A percentile compares a stretch with the other conserved stretches of the same genome.
These are phyloP conservation scores for Scatophagus argus DNA, from an alignment of 2,113 vertebrate genomes.

Conservation along the genomic window DNA sequence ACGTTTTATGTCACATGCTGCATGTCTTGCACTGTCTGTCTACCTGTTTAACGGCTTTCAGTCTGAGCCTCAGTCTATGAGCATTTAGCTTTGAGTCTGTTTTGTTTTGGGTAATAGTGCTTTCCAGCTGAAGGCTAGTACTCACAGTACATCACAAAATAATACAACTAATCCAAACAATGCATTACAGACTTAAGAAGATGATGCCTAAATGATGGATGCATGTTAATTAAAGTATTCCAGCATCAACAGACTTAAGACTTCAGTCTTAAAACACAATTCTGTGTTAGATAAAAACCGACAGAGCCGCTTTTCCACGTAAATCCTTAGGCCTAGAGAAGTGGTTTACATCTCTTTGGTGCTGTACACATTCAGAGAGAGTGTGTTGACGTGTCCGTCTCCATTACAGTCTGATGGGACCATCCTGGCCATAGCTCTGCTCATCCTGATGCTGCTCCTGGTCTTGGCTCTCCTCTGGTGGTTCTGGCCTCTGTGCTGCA, in stretches of 20 bases:
- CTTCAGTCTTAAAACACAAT: background rate
- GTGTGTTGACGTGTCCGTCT: slow-evolving; percentile 58
- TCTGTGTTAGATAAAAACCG: background rate
- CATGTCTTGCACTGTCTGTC: too few relatives aligned
- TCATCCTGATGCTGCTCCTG: slow-evolving; percentile 95
- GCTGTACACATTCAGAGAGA: slow-evolving; percentile 7
- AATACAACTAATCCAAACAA: background rate
- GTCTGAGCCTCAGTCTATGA: too few relatives aligned
- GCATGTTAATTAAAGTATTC: background rate
- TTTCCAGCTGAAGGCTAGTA: background rate
- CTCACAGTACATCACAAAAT: background rate
- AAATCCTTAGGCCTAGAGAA: background rate
- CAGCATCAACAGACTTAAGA: background rate
- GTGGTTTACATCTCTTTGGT: background rate
- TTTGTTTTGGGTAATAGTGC: background rate
- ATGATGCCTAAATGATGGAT: slow-evolving; percentile 10
- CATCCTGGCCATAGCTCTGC: slow-evolving; percentile 93
- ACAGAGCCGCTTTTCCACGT: background rate
- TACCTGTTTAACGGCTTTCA: too few relatives aligned
- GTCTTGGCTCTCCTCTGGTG: slow-evolving; percentile 94
- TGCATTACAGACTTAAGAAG: background rate
- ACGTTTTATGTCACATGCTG: too few relatives aligned
- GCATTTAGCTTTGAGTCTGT: background rate
- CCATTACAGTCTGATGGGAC: slow-evolving; percentile 93
- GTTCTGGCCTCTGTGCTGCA: slow-evolving; percentile 99